Evolutionary conservation across 2,113 vertebrate species (phyloP).

Genomic region (Empidonax alnorum): DNA sequence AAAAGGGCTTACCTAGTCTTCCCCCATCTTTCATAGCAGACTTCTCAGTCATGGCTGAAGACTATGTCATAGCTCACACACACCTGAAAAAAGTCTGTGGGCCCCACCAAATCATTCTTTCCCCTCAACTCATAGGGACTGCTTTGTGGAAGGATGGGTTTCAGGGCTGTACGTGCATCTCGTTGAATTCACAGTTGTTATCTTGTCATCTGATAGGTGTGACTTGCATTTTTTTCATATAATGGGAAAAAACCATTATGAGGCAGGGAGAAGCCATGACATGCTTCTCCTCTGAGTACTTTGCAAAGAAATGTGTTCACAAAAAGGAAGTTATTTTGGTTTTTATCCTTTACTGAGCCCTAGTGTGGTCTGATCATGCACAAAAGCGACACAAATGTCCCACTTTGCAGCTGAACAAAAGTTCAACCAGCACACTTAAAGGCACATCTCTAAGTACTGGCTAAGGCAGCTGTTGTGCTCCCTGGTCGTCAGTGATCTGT

Average conservation of each 20-base stretch:
- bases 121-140: background rate
- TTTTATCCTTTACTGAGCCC: background rate
- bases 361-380: background rate
- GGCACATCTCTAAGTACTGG: background rate
- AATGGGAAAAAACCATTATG: background rate
- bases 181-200: background rate
- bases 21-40: background rate
- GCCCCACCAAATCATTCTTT: accelerated
- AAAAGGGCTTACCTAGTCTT: background rate
- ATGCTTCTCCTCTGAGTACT: background rate
- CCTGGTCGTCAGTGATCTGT: background rate
- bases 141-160: background rate
- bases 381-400: background rate
- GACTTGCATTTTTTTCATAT: background rate
- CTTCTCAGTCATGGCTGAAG: background rate
- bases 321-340: background rate
- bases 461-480: background rate
- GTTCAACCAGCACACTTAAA: background rate
- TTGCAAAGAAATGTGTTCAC: background rate
- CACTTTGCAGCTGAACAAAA: background rate
- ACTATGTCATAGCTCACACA: background rate
- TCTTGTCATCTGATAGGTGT: background rate
- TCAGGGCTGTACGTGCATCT: background rate
- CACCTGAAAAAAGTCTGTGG: background rate
- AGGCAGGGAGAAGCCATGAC: background rate